Conservation (phyloP, 1,140 invertebrate species). For the Plectrocnemia conspersa region DNA sequence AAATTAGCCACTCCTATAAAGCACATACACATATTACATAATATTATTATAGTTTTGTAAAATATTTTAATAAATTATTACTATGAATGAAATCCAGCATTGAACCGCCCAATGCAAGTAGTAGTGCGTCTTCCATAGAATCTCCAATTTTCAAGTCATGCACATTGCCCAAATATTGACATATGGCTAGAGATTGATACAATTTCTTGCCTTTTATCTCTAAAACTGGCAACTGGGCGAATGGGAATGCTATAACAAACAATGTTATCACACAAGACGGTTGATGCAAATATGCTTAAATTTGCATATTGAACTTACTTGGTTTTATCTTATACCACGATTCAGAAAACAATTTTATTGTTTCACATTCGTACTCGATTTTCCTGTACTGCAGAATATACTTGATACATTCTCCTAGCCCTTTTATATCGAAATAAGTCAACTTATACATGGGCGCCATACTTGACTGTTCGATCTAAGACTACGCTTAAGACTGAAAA, state of each 20-base stretch:
- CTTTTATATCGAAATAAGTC: conserved; percentile 29
- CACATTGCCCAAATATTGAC: conserved; percentile 64
- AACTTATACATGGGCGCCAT: conserved; percentile 24
- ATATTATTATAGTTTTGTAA: not conserved
- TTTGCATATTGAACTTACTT: conserved; percentile 16
- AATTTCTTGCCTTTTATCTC: conserved; percentile 66
- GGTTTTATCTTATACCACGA: conserved; percentile 20
- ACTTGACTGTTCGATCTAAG: not conserved
- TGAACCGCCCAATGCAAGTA: conserved; percentile 52
- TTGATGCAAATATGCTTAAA: not conserved
- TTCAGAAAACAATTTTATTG: conserved; percentile 5
- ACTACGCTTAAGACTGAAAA: not conserved
- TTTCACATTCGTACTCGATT: conserved; percentile 23
- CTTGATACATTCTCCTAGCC: conserved; percentile 26
- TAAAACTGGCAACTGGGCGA: conserved; percentile 70
- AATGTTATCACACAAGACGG: not conserved
- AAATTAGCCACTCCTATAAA: conserved; percentile 24
- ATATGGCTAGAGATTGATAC: conserved; percentile 66
- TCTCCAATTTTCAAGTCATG: conserved; percentile 59
- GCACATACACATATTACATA: no score
- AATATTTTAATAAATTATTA: conserved; percentile 11
- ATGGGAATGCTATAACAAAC: conserved; percentile 57
- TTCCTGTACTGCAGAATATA: conserved; percentile 24
- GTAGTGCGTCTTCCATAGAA: conserved; percentile 61
- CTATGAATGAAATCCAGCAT: conserved; percentile 18